Conservation (phyloP, 2,888 invertebrate species). For the Xylocampa areola region DNA sequence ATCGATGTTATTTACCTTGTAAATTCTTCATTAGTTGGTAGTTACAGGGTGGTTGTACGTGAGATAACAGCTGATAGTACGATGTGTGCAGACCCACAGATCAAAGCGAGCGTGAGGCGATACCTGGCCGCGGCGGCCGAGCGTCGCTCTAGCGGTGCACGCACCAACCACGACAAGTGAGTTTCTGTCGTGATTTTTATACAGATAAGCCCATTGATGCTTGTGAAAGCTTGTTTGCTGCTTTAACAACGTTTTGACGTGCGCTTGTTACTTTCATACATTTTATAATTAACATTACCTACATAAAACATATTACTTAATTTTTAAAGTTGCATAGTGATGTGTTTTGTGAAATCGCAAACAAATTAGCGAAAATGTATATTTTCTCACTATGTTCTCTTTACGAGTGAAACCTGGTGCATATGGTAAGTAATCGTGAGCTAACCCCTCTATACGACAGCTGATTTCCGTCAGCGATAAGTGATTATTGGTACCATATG, state of each 20-base stretch:
- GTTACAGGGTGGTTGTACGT: constrained; percentile 50
- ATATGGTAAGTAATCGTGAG: constrained; percentile 68
- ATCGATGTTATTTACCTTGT: constrained; percentile 36
- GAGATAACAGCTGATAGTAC: constrained; percentile 53
- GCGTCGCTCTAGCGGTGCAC: constrained; percentile 75
- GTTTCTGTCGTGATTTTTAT: constrained; percentile 58
- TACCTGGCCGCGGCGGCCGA: constrained; percentile 91
- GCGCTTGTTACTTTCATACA: constrained; percentile 51
- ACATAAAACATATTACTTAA: constrained; percentile 6
- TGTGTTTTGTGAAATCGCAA: constrained; percentile 14
- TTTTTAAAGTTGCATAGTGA: constrained; percentile 5
- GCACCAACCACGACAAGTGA: constrained; percentile 85
- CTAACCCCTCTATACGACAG: constrained; percentile 76
- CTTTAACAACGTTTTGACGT: constrained; percentile 41
- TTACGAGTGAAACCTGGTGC: constrained; percentile 62
- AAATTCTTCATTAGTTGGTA: constrained; percentile 32
- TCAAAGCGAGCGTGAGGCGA: constrained; percentile 94
- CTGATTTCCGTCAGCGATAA: constrained; percentile 84
- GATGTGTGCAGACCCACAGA: constrained; percentile 93
- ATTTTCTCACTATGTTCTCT: constrained; percentile 24
- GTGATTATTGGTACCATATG: constrained; percentile 79
- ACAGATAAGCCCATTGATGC: constrained; percentile 56
- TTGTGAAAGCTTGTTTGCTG: constrained; percentile 57
- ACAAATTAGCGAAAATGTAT: constrained; percentile 6
- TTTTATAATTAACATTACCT: constrained; percentile 27